These are phyloP conservation scores for Megalonaias nervosa DNA, from an alignment of 1,140 invertebrate genomes.

Conservation along the genomic window DNA sequence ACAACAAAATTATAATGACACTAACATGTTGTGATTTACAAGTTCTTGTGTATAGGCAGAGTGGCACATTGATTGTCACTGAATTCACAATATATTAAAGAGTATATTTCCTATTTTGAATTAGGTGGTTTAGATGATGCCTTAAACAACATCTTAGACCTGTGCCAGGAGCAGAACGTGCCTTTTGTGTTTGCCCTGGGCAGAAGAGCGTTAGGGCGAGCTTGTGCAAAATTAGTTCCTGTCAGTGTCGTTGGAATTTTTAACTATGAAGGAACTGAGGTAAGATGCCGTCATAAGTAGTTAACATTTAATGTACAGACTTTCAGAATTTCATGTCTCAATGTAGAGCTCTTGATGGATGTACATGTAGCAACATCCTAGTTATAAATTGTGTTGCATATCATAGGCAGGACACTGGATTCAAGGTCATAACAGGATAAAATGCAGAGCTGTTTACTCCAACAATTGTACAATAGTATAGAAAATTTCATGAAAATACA, in stretches of 20 bases:
- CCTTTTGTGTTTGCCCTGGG: constrained; percentile 75
- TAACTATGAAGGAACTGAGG: constrained; percentile 76
- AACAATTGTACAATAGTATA: too few species aligned
- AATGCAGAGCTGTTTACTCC: too few species aligned
- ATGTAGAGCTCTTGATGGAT: too few species aligned
- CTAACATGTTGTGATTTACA: not conserved
- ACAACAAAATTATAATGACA: not conserved
- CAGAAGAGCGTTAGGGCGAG: constrained; percentile 73
- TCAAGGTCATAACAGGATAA: too few species aligned
- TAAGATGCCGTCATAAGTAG: constrained; percentile 70
- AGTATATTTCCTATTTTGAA: not conserved
- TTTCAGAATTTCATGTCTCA: too few species aligned
- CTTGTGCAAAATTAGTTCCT: constrained; percentile 74
- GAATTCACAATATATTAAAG: not conserved
- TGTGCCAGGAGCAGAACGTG: constrained; percentile 72
- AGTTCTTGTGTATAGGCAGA: not conserved
- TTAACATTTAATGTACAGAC: too few species aligned
- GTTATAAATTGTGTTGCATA: too few species aligned
- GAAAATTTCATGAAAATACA: too few species aligned
- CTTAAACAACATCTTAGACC: constrained; percentile 70
- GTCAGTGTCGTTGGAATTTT: constrained; percentile 76
- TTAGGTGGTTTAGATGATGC: constrained; percentile 73
- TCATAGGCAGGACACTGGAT: too few species aligned
- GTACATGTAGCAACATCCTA: too few species aligned
- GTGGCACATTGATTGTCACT: not conserved